Base-by-base conservation (phyloP, 2,113 vertebrate species). In the Dasyprocta punctata region DNA sequence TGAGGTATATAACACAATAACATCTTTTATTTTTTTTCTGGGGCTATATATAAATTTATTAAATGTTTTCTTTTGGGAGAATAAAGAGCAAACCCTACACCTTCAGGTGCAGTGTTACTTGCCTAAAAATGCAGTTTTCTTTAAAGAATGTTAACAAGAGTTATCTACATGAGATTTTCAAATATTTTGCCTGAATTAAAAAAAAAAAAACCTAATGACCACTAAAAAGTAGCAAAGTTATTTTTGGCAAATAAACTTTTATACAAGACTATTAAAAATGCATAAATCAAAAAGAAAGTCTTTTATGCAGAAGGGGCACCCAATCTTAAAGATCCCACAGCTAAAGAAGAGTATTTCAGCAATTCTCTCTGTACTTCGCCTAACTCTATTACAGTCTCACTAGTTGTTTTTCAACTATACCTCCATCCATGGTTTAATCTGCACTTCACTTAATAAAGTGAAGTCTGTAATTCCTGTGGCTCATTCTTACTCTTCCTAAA, bases 401-500 rank as follows among this genome's bases (percentile, higher is more conserved):
- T 56, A 89, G 78, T 8, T 36, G 24, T 88, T 97, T 97, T 73
- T 95, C 80, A 92, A 88, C 4, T 83, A 28, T 52, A 85, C 78
- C 38, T 94, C 86, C 91, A 92, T 86, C 95, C 49, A 26, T 73
- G 63, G 60, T 47, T 85, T 96, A 91, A 97, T 86, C 30, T 96
- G 85, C 61, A 95, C 80, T 96, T 95, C 56, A 92, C 63, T 92
- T 92, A 92, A 80, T 33, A 89, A n/a, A n/a, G 33, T 84, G 67
- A 95, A 89, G 47, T 80, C 82, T 90, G 63, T 92, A 86, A 91
- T 77, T 92, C 82, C 6, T 94, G 49, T 75, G 38, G 47, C 54
- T 95, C 10, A 24, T 30, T 41, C 12, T 94, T 33, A 83, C 16
- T 83, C 47, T 54, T 83, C 54, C 73, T 87, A 56, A 90, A n/a